Evolutionary conservation across 2,113 vertebrate species (phyloP).

Genomic region (Melanerpes formicivorus): DNA sequence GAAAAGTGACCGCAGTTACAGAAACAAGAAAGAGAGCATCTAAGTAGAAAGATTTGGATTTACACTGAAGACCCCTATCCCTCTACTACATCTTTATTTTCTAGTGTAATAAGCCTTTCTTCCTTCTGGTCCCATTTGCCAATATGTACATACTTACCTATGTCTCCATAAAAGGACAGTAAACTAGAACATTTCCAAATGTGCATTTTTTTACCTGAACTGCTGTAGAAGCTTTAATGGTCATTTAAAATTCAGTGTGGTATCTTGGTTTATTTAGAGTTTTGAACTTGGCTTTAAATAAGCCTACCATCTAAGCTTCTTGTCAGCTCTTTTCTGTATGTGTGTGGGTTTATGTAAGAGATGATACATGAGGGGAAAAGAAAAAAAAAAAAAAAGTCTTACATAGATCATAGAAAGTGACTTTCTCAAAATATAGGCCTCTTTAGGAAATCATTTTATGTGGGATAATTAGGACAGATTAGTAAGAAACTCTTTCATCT

Average conservation of each 20-base stretch:
- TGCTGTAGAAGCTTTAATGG: not conserved
- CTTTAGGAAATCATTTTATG: constrained; percentile 75
- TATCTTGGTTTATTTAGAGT: not conserved
- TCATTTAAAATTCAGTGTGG: not conserved
- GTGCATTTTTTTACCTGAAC: not conserved
- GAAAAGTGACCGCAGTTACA: not conserved
- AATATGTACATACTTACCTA: rapidly evolving
- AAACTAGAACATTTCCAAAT: not conserved
- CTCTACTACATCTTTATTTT: not conserved
- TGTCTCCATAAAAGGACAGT: not conserved
- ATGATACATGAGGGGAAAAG: not conserved
- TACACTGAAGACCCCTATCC: not conserved
- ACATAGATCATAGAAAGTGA: not conserved
- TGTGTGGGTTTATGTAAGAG: not conserved
- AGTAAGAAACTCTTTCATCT: constrained; percentile 80
- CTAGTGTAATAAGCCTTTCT: not conserved
- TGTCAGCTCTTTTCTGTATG: not conserved
- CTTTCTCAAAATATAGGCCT: constrained; percentile 11
- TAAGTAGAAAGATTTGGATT: not conserved
- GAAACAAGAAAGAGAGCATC: not conserved
- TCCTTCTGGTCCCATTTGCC: not conserved
- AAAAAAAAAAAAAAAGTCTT: not conserved
- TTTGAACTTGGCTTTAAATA: not conserved
- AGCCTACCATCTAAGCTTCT: not conserved
- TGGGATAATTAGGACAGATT: constrained; percentile 79